Evolutionary conservation across 1,140 invertebrate species (phyloP).

Genomic region (Maniola jurtina): DNA sequence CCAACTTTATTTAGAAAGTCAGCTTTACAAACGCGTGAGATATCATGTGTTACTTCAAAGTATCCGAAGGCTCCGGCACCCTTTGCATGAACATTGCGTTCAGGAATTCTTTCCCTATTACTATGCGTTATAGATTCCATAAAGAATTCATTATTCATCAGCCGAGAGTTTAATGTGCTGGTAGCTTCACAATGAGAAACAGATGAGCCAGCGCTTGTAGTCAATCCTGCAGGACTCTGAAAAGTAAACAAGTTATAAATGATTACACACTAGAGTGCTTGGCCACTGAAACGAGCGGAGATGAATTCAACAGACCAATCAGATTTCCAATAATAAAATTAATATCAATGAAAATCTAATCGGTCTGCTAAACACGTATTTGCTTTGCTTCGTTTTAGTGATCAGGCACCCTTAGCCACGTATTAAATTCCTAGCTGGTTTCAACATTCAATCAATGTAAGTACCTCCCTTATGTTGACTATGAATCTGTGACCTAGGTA

Average conservation of each 20-base stretch:
- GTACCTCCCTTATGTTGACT: too few relatives aligned
- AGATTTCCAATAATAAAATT: too few relatives aligned
- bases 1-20: slow-evolving; percentile 90
- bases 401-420: too few relatives aligned
- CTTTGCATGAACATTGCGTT: slow-evolving; percentile 96
- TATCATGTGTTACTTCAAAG: slow-evolving; percentile 96
- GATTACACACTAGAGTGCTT: too few relatives aligned
- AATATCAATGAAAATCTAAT: too few relatives aligned
- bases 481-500: too few relatives aligned
- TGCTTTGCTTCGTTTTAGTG: too few relatives aligned
- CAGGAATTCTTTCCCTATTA: slow-evolving; percentile 95
- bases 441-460: not conserved
- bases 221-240: slow-evolving; percentile 88
- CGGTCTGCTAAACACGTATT: too few relatives aligned
- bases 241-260: slow-evolving; percentile 44
- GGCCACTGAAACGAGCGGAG: too few relatives aligned
- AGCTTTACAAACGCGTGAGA: slow-evolving; percentile 91
- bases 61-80: slow-evolving; percentile 97
- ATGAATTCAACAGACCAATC: too few relatives aligned
- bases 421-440: not conserved
- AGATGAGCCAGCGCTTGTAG: slow-evolving; percentile 90
- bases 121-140: slow-evolving; percentile 95
- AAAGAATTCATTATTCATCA: slow-evolving; percentile 92
- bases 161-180: slow-evolving; percentile 50
- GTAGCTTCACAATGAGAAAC: slow-evolving; percentile 83